A percentile compares a stretch with the other conserved stretches of the same genome.
phyloP scores from a whole-genome alignment of 1,140 invertebrate species.

The Elymnias hypermnestra region DNA sequence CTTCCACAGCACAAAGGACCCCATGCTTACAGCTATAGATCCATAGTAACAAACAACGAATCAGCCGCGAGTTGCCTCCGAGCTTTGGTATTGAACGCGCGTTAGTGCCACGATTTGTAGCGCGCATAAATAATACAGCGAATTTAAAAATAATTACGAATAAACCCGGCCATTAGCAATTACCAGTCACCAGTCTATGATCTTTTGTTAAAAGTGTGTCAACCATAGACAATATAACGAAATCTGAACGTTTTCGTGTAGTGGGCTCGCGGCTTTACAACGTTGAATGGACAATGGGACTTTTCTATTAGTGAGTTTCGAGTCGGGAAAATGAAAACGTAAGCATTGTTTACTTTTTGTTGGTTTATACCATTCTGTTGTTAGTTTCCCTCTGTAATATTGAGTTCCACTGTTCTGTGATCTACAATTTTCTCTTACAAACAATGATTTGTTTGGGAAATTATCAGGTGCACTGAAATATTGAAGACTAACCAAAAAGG shows the following conservation, averaged over 20 bases:
- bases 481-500: too few relatives aligned
- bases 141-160: conserved; percentile 23
- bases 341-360: conserved; percentile 40
- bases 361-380: neutral
- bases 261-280: conserved; percentile 42
- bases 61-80: conserved; percentile 56
- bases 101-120: conserved; percentile 44
- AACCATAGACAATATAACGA: conserved; percentile 17
- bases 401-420: too few relatives aligned
- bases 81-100: conserved; percentile 64
- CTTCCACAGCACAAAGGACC: conserved; percentile 57
- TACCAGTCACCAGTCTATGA: conserved; percentile 9
- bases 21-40: conserved; percentile 49
- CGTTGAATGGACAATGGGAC: conserved; percentile 48
- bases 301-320: conserved; percentile 51
- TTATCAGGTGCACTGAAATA: too few relatives aligned
- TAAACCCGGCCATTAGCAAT: conserved; percentile 12
- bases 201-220: conserved; percentile 23
- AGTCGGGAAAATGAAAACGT: conserved; percentile 67
- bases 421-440: too few relatives aligned
- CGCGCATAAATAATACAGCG: conserved; percentile 29
- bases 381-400: neutral
- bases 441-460: too few relatives aligned
- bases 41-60: conserved; percentile 38
- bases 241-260: conserved; percentile 28